These are phyloP conservation scores for Ptilodon capucinus DNA, from an alignment of 2,888 invertebrate species.

Conservation along the genomic window DNA sequence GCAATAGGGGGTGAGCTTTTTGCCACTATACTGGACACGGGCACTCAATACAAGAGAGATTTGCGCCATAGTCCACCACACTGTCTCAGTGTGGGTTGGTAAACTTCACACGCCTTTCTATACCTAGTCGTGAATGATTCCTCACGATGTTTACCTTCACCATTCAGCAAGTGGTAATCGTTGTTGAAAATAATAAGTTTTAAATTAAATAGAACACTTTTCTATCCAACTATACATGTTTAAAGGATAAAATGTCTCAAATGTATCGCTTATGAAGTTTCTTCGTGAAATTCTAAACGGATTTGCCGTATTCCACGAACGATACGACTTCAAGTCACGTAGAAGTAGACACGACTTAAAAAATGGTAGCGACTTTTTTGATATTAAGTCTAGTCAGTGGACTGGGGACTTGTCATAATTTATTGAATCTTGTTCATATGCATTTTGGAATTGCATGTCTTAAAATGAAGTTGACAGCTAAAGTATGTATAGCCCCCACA, in stretches of 20 bases:
- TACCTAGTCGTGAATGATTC: too few relatives aligned
- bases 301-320: neutral
- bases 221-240: neutral
- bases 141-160: too few relatives aligned
- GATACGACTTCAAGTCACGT: neutral
- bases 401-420: neutral
- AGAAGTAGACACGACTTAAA: neutral
- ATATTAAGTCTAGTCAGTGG: neutral
- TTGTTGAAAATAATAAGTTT: neutral
- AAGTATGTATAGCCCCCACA: too few relatives aligned
- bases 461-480: too few relatives aligned
- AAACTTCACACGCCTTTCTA: too few relatives aligned
- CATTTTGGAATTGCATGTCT: too few relatives aligned
- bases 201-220: neutral
- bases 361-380: neutral
- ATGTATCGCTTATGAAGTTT: neutral
- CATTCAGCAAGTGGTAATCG: neutral
- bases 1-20: too few relatives aligned
- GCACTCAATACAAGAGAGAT: too few relatives aligned
- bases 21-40: too few relatives aligned
- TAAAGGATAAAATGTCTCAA: neutral
- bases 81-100: too few relatives aligned
- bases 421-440: too few relatives aligned
- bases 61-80: too few relatives aligned
- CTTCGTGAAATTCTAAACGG: neutral